A percentile compares a stretch with the other conserved stretches of the same genome.
Conservation (phyloP, 2,797 vertebrate genomes). For the Diceros bicornis region DNA sequence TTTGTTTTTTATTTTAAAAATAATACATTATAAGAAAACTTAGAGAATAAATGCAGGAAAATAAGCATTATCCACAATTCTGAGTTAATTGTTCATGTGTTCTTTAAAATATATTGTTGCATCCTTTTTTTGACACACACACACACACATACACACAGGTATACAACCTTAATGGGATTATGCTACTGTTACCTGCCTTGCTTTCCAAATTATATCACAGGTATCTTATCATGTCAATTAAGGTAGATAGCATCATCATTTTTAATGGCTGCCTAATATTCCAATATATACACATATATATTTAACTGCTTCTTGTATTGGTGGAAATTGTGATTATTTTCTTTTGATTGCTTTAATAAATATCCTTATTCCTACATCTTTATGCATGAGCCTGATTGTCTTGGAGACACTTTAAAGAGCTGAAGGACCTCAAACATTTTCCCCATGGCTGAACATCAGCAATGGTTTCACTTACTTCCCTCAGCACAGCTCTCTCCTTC, state of each 20-base stretch:
- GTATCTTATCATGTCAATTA: background rate
- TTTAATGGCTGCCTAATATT: conserved; percentile 8
- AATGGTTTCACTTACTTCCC: background rate
- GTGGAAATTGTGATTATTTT: background rate
- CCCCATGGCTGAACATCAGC: background rate
- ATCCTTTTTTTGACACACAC: background rate
- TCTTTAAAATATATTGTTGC: background rate
- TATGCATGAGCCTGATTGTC: background rate
- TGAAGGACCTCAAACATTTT: background rate
- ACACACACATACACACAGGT: background rate
- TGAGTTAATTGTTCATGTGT: conserved; percentile 3
- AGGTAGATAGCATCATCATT: background rate
- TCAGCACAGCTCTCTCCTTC: background rate
- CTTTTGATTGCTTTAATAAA: background rate
- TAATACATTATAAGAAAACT: conserved; percentile 27
- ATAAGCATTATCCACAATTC: background rate
- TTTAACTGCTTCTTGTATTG: background rate
- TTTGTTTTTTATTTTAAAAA: conserved; percentile 62
- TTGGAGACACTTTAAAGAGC: background rate
- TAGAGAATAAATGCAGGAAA: conserved; percentile 31
- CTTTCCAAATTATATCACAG: background rate
- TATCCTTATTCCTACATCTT: background rate
- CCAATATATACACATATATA: no score
- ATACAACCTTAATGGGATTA: background rate
- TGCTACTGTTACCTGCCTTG: background rate